Evolutionary conservation across 2,888 invertebrate species (phyloP), one percentile per base, ranked within the genome.

Genomic region (Cinara cedri): DNA sequence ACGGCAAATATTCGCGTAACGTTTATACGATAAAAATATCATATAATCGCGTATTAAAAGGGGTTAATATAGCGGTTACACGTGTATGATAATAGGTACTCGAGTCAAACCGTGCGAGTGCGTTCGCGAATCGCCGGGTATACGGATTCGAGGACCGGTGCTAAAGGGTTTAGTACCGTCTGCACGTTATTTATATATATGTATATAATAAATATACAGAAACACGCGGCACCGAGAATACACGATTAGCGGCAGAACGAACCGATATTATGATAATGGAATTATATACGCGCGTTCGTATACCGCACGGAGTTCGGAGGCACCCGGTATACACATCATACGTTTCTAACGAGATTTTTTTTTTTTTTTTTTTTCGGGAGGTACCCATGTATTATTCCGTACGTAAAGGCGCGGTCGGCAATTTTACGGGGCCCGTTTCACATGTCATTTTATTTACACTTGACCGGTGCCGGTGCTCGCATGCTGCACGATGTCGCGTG

Each of bases 401-500:
- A 34, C 55, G 66, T 6, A 19, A 44, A 65, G 62, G 74, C 26
- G 72, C 72, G 62, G 63, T 65, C 44, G 63, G 65, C 44, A 46
- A 66, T 76, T 68, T 66, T 78, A 57, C 70, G 60, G 68, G 62
- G 19, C 66, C 57, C 78, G 78, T 70, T 76, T 70, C 78, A 62
- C 78, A 49, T 78, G 78, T 78, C 78, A 62, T 78, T 78, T 78
- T 78, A 78, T 78, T 78, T 78, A 78, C 78, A 78, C 78, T 78
- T 70, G 78, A 78, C 78, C 78, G 78, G 60, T 62, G 78, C 70
- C 78, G 70, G 34, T 6, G n/a, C 78, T 76, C 76, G 76, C 57
- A 68, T 68, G 68, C n/a, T n/a, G n/a, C n/a, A n/a, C n/a, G n/a
- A n/a, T n/a, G 6, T 34, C 34, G 34, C n/a, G 34, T 34, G 34